phyloP scores from a whole-genome alignment of 2,797 vertebrate species.

The Agapornis canus region DNA sequence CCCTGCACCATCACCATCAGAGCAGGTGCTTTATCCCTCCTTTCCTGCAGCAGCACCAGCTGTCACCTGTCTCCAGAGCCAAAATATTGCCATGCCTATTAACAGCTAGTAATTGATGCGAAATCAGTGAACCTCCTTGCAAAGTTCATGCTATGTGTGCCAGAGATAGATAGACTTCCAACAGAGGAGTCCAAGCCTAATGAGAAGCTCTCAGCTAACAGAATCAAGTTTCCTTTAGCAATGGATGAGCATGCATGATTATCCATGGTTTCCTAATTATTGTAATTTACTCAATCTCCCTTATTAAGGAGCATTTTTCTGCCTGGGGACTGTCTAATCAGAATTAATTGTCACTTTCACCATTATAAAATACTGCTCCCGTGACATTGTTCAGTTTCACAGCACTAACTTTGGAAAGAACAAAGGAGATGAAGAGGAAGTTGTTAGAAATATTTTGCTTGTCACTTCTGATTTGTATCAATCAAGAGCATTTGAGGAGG shows the following conservation, averaged over 20 bases:
- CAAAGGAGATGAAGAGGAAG: background rate
- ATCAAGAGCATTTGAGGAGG: background rate
- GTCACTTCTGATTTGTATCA: background rate
- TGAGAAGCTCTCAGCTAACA: background rate
- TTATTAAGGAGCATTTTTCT: background rate
- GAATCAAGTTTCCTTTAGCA: background rate
- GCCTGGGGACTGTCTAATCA: background rate
- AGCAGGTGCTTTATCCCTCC: background rate
- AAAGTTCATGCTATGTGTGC: background rate
- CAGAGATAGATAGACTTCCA: background rate
- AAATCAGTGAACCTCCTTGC: background rate
- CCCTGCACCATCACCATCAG: background rate
- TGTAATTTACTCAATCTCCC: background rate
- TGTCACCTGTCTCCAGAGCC: background rate
- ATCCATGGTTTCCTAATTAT: conserved; percentile 5
- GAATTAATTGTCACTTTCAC: conserved; percentile 15
- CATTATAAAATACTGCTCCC: background rate
- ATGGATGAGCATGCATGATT: background rate
- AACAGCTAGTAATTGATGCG: background rate
- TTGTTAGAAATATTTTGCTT: background rate
- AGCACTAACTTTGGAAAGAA: background rate
- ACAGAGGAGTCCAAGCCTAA: background rate
- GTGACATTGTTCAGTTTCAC: conserved; percentile 6
- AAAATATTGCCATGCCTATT: conserved; percentile 33
- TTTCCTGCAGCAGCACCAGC: conserved; percentile 7